Evolutionary conservation across 2,113 vertebrate species (phyloP).

Genomic region (Limanda limanda): DNA sequence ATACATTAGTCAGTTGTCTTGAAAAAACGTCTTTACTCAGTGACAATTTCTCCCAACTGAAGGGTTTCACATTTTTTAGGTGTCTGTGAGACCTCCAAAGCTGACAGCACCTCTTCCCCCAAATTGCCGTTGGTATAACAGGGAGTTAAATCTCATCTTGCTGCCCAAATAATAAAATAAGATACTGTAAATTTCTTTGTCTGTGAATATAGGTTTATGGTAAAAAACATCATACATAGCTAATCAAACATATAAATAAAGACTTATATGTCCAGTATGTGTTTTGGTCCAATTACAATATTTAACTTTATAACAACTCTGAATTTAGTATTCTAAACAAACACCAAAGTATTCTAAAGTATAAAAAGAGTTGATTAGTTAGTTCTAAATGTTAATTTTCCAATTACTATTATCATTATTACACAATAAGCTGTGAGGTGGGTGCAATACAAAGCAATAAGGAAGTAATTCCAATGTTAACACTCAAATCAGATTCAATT

Average conservation of each 20-base stretch:
- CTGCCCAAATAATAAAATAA: background rate
- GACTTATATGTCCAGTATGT: background rate
- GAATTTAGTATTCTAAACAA: too few relatives aligned
- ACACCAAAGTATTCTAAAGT: background rate
- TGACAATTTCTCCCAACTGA: background rate
- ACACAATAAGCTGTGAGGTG: too few relatives aligned
- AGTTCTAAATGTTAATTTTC: too few relatives aligned
- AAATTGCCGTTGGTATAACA: too few relatives aligned
- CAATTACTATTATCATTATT: too few relatives aligned
- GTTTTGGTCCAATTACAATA: background rate
- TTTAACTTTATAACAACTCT: background rate
- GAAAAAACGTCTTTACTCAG: background rate
- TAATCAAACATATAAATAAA: background rate
- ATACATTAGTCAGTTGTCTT: background rate
- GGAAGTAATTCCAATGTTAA: too few relatives aligned
- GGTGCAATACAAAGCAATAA: too few relatives aligned
- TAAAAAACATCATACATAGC: background rate
- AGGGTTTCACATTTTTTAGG: too few relatives aligned
- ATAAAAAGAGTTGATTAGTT: background rate
- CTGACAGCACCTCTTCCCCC: too few relatives aligned
- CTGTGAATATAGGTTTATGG: background rate
- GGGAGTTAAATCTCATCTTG: background rate
- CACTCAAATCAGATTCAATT: too few relatives aligned
- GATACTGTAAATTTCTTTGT: background rate
- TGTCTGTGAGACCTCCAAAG: too few relatives aligned